Percentiles rank a stretch among this genome's conserved stretches.
Conservation (phyloP, 2,888 invertebrate genomes). For the Smittia aterrima region DNA sequence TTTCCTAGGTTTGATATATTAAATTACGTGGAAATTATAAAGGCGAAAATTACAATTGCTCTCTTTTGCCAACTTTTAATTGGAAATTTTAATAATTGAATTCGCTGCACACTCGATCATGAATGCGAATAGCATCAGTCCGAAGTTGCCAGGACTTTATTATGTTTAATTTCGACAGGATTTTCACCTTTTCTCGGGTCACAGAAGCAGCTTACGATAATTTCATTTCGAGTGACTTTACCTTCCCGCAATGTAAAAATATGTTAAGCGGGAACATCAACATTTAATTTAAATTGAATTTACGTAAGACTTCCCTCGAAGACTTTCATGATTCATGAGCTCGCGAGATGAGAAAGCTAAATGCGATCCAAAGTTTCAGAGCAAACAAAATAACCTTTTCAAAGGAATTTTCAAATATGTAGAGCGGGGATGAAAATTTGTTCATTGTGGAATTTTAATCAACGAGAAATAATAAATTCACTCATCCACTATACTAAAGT, state of each 20-base stretch:
- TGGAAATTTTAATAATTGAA: too few species aligned
- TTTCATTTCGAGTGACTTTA: not conserved
- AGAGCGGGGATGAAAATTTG: not conserved
- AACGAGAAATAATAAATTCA: too few species aligned
- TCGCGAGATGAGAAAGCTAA: not conserved
- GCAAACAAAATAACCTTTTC: not conserved
- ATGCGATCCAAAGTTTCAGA: not conserved
- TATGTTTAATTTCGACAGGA: too few species aligned
- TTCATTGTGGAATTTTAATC: too few species aligned
- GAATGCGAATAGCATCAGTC: too few species aligned
- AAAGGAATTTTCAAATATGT: not conserved
- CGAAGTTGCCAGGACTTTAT: too few species aligned
- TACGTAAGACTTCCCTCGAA: conserved; percentile 4
- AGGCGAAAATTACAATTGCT: too few species aligned
- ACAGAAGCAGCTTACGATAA: not conserved
- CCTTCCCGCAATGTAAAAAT: not conserved
- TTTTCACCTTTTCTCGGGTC: not conserved
- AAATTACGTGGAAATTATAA: too few species aligned
- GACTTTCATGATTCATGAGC: not conserved
- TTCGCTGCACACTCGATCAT: too few species aligned
- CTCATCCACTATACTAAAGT: too few species aligned
- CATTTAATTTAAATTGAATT: conserved; percentile 33
- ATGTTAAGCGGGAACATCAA: not conserved
- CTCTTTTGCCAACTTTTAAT: too few species aligned
- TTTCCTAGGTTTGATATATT: conserved; percentile 65